Base-by-base conservation (phyloP, 2,888 invertebrate genomes). In the Eupithecia inturbata region DNA sequence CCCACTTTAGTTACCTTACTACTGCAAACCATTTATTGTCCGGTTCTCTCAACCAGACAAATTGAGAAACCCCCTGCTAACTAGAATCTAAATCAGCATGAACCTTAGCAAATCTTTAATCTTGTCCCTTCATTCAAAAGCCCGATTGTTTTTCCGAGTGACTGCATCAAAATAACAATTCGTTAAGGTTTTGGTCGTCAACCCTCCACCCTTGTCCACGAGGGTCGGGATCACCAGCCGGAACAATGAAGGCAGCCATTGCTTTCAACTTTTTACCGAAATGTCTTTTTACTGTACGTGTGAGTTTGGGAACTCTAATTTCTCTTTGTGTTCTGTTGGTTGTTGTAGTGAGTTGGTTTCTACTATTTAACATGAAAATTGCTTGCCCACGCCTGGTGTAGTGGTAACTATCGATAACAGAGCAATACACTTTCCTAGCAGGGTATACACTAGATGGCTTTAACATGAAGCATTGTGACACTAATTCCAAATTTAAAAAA, bases 121-220 rank as follows among this genome's bases (percentile, higher is more conserved):
- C 91, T 84, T 82, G 88, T 88, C 90, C 90, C 90, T 89, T 89
- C 88, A 85, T 89, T 89, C 88, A 84, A 86, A 85, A 86, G 80
- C 87, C 86, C 90, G 88, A 93, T 93, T 92, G 92, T 92, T 93
- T 92, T 94, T 93, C 92, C 92, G 87, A 91, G 87, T 90, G 93
- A 91, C 88, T 89, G 91, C 89, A 87, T 91, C 92, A 89, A 93
- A 93, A 92, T 93, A 94, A 93, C 93, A 92, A 93, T 92, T 92
- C 91, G 89, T 89, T 89, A 88, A 84, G 86, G 84, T 82, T 80
- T 80, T 85, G 87, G 84, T 88, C 85, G 83, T 83, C 87, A 88
- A 86, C 84, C 83, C 82, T 82, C 82, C 71, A 81, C 86, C 88
- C 86, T 84, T 81, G 77, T 82, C 80, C 79, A 78, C 80, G 79